Conservation (phyloP, 1,140 invertebrate species). For the Panonychus citri region DNA sequence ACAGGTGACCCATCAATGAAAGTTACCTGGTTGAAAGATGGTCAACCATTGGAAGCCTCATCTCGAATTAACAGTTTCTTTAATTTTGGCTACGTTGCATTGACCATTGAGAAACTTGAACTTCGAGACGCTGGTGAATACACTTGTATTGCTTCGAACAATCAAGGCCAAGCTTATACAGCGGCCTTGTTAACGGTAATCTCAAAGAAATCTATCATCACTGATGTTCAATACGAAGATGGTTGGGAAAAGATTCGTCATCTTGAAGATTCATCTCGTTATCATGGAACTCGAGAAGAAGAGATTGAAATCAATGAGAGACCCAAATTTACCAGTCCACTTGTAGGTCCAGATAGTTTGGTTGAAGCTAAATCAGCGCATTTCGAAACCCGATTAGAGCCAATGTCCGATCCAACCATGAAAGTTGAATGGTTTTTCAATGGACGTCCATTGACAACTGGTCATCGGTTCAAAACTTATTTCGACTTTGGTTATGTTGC, state of each 20-base stretch:
- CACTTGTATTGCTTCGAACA: conserved; percentile 52
- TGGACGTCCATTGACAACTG: conserved; percentile 32
- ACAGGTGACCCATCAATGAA: conserved; percentile 87
- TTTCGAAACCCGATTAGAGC: conserved; percentile 40
- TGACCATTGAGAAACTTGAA: conserved; percentile 67
- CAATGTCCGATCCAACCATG: conserved; percentile 70
- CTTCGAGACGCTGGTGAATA: conserved; percentile 62
- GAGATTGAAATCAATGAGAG: conserved; percentile 47
- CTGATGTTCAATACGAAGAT: conserved; percentile 52
- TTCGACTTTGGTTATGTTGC: conserved; percentile 33
- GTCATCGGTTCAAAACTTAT: conserved; percentile 32
- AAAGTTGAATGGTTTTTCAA: conserved; percentile 75
- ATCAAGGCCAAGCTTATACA: neutral
- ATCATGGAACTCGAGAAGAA: conserved; percentile 24
- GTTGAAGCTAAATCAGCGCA: conserved; percentile 69
- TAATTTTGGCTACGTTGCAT: conserved; percentile 71
- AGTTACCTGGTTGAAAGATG: conserved; percentile 94
- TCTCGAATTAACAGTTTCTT: conserved; percentile 58
- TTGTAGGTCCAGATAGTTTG: conserved; percentile 77
- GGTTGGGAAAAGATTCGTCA: conserved; percentile 81
- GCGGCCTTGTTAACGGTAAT: neutral
- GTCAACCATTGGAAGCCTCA: conserved; percentile 37
- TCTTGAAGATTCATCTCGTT: conserved; percentile 53
- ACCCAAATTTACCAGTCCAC: conserved; percentile 55
- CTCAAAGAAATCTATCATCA: neutral